Percentiles rank a stretch among this genome's conserved stretches.
phyloP scores from a whole-genome alignment of 2,888 invertebrate species.

The Drosophila percnosoma region DNA sequence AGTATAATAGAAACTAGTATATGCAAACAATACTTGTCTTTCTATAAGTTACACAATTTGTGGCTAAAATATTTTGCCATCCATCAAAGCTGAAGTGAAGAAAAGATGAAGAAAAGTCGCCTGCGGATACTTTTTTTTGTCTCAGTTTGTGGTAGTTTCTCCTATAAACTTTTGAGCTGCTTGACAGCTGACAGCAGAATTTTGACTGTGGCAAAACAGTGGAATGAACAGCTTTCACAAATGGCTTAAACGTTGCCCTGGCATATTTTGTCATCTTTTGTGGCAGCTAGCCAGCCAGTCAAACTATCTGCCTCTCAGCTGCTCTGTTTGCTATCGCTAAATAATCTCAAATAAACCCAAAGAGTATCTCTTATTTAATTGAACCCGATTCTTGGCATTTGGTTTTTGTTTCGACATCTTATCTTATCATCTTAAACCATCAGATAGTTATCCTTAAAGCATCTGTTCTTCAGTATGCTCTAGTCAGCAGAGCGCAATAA shows the following conservation, averaged over 20 bases:
- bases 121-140: constrained; percentile 15
- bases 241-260: constrained; percentile 46
- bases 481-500: background rate
- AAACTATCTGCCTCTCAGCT: constrained; percentile 31
- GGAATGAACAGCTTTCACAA: constrained; percentile 44
- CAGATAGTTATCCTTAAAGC: background rate
- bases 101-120: constrained; percentile 13
- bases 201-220: constrained; percentile 19
- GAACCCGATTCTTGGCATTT: background rate
- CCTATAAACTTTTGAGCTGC: constrained; percentile 28
- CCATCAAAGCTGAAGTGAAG: background rate
- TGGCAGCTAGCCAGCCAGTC: constrained; percentile 37
- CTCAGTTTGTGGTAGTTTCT: constrained; percentile 19
- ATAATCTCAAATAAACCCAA: background rate
- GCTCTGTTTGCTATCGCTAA: constrained; percentile 1
- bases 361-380: background rate
- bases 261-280: constrained; percentile 55
- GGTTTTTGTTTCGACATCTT: background rate
- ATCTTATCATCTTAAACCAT: background rate
- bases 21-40: background rate
- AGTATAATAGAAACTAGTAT: background rate
- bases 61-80: constrained; percentile 6
- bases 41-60: constrained; percentile 4
- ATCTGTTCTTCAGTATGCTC: background rate
- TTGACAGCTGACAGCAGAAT: constrained; percentile 39